These are phyloP conservation scores for Danio kyathit DNA, from an alignment of 2,797 vertebrate species.

Conservation along the genomic window DNA sequence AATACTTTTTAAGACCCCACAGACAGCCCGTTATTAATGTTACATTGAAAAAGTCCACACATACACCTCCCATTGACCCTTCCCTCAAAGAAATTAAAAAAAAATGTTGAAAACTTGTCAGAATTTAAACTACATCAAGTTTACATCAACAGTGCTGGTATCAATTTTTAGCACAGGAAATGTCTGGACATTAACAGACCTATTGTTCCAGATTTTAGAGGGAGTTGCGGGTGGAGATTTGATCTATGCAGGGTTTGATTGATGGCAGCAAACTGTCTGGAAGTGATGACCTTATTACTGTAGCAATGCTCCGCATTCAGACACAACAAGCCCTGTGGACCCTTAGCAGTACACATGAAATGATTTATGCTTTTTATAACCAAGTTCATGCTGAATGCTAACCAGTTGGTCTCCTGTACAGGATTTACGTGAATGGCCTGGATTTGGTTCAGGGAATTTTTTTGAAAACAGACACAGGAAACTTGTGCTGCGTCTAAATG, in stretches of 20 bases:
- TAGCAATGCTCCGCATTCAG: conserved; percentile 55
- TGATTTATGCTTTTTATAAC: neutral
- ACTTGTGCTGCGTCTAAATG: conserved; percentile 14
- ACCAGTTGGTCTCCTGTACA: neutral
- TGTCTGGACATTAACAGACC: conserved; percentile 48
- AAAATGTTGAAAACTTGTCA: neutral
- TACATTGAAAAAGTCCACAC: no score
- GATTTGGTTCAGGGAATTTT: conserved; percentile 6
- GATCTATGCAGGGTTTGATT: conserved; percentile 22
- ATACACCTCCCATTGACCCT: no score
- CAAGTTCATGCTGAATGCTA: neutral
- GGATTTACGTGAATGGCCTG: neutral
- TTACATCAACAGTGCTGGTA: conserved; percentile 45
- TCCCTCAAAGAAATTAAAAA: no score
- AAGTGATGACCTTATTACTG: conserved; percentile 58
- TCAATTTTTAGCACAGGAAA: conserved; percentile 44
- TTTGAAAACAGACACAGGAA: conserved; percentile 26
- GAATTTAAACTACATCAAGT: neutral
- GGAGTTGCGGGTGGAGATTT: conserved; percentile 7
- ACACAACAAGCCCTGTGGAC: neutral
- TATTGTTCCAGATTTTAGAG: conserved; percentile 49
- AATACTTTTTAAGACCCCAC: no score
- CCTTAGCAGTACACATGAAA: neutral
- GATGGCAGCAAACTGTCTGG: conserved; percentile 45
- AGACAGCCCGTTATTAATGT: no score